Percentiles rank a stretch among this genome's conserved stretches.
These are phyloP conservation scores for Miichthys miiuy DNA, from an alignment of 2,797 vertebrate genomes.

Conservation along the genomic window DNA sequence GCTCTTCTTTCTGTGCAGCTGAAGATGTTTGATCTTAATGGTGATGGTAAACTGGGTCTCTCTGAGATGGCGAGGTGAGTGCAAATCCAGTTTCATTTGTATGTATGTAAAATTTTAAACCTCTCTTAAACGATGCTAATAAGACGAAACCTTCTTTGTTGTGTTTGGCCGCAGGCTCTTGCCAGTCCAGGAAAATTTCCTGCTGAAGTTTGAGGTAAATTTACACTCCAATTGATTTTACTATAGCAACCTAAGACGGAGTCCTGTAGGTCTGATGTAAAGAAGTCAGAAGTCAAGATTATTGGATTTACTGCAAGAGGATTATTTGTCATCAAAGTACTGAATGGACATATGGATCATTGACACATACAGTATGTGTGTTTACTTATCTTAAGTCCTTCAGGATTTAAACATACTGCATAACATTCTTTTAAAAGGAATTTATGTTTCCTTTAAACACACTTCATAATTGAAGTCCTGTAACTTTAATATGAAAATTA, in stretches of 20 bases:
- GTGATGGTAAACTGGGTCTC: slow-evolving; percentile 95
- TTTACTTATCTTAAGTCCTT: slow-evolving; percentile 27
- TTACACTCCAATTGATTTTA: not conserved
- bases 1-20: slow-evolving; percentile 83
- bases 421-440: not conserved
- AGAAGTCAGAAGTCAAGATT: slow-evolving; percentile 24
- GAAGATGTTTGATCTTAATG: slow-evolving; percentile 96
- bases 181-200: slow-evolving; percentile 96
- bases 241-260: slow-evolving; percentile 1
- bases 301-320: slow-evolving; percentile 56
- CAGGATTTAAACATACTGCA: slow-evolving; percentile 20
- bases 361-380: slow-evolving; percentile 10
- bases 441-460: not conserved
- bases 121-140: not conserved
- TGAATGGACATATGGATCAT: slow-evolving; percentile 41
- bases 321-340: slow-evolving; percentile 57
- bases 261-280: not conserved
- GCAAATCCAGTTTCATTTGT: not conserved
- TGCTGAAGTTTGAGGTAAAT: slow-evolving; percentile 94
- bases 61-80: slow-evolving; percentile 98
- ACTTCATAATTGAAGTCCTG: not conserved
- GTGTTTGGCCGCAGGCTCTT: slow-evolving; percentile 87
- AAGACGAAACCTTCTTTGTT: slow-evolving; percentile 15
- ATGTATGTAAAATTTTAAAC: not conserved
- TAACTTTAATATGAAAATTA: too few relatives aligned